Evolutionary conservation across 2,888 invertebrate genomes (phyloP), one percentile per base, ranked within the genome.

Genomic region (Nymphalis urticae): DNA sequence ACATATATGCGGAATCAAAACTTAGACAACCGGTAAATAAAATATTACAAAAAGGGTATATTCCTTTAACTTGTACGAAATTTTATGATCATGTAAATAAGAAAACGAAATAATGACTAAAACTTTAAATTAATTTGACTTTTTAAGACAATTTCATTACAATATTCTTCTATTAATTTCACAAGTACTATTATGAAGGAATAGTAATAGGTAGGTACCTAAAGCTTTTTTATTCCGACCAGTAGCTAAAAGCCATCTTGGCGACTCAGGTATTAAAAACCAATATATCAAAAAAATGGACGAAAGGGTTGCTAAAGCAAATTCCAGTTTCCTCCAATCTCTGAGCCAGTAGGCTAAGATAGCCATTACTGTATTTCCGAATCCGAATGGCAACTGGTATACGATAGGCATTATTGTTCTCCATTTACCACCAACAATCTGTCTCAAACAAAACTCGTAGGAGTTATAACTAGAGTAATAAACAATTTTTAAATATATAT

Each of bases 381-480:
- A 79, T 21, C 94, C 94, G 80, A 94, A 95, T 4, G 95, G 95
- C 61, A 94, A 84, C 82, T 95, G 95, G 75, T 94, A 94, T n/a
- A 95, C 73, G 53, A 95, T 93, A 16, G 95, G 94, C 64, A 95
- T 88, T 64, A 92, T 88, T 6, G 94, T 94, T 48, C 95, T 87
- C 93, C 94, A 95, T 82, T 93, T 93, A 51, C 94, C 94, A 65
- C 94, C 93, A 36, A 95, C 95, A 36, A 93, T 80, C 93, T 93
- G 72, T 69, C 82, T 50, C 2, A 50, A n/a, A 19, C 0, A 50
- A 17, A 50, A n/a, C 17, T 19, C n/a, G n/a, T n/a, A n/a, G n/a
- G 13, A 13, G 13, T 42, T 42, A 3, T 13, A 42, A 42, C 42
- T 4, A 42, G 13, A 13, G 13, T 42, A 32, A 32, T 42, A 4